Base-by-base conservation (phyloP, 2,888 invertebrate genomes). In the Acanthococcus lagerstroemiae region DNA sequence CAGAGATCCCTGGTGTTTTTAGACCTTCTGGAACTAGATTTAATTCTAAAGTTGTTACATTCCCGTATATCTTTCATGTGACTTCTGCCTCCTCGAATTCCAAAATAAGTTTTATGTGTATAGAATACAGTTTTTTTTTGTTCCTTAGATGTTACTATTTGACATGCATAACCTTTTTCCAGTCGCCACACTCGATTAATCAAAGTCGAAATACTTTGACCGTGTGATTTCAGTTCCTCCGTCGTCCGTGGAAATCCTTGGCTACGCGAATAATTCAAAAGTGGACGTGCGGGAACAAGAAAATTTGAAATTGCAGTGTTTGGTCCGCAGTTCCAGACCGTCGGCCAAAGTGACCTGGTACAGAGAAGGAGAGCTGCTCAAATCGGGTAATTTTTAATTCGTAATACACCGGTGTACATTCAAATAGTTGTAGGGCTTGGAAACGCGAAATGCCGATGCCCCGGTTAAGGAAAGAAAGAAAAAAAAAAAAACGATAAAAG, bases 191-290 rank as follows among this genome's bases (percentile, higher is more conserved):
- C n/a, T n/a, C n/a, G n/a, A n/a, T n/a, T n/a, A n/a, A n/a, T n/a
- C n/a, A n/a, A n/a, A n/a, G n/a, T n/a, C n/a, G n/a, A n/a, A n/a
- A n/a, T n/a, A n/a, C n/a, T n/a, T n/a, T n/a, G n/a, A n/a, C n/a
- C n/a, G n/a, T n/a, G n/a, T n/a, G n/a, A n/a, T 83, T 83, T 12
- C 84, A 94, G 93, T 93, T 46, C 91, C 92, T 6, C 93, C 93
- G 4, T 86, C 86, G 56, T 84, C 86, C 6, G 89, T 93, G 69
- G 90, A 91, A 77, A 90, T 93, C 73, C 80, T 86, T 71, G 88
- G 87, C 74, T 86, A 89, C 74, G 81, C 84, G 19, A 81, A 84
- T 68, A 86, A 85, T 75, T 85, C 86, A 48, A 88, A 86, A 74
- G 82, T 91, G 66, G 88, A 90, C 76, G 86, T 90, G 56, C 83